Conservation (phyloP, 2,113 vertebrate species). For the Pachypanchax playfairii region DNA sequence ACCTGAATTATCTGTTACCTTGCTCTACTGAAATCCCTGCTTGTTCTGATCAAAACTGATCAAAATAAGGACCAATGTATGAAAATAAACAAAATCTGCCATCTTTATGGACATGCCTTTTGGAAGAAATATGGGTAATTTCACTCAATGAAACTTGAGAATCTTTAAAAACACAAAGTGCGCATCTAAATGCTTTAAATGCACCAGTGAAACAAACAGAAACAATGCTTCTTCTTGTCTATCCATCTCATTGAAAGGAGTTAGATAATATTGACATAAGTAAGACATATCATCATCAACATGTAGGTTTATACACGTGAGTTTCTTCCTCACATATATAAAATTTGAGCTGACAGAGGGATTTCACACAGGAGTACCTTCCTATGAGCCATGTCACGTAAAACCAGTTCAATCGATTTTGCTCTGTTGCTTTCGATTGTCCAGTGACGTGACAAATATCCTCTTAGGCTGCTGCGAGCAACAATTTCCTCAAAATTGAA, state of each 20-base stretch:
- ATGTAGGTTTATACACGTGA: slow-evolving; percentile 20
- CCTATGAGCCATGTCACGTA: slow-evolving; percentile 30
- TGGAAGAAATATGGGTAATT: neutral
- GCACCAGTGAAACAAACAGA: neutral
- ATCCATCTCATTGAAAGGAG: slow-evolving; percentile 22
- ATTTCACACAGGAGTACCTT: slow-evolving; percentile 26
- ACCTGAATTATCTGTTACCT: too few species aligned
- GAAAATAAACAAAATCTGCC: neutral
- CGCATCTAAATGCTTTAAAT: neutral
- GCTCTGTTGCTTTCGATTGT: slow-evolving; percentile 58
- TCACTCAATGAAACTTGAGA: neutral
- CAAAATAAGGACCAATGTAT: neutral
- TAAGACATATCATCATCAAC: slow-evolving; percentile 58
- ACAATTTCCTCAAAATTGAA: slow-evolving; percentile 76
- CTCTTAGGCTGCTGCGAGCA: slow-evolving; percentile 51
- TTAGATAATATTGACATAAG: slow-evolving; percentile 50
- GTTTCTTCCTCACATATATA: neutral
- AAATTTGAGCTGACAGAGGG: slow-evolving; percentile 16
- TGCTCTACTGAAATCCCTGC: too few species aligned
- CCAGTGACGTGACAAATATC: slow-evolving; percentile 66
- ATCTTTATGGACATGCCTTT: neutral
- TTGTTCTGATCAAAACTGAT: too few species aligned
- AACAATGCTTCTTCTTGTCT: slow-evolving; percentile 2
- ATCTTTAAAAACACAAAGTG: neutral
- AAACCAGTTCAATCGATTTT: slow-evolving; percentile 56